phyloP scores from a whole-genome alignment of 2,888 invertebrate species.

The Phengaris alcon region DNA sequence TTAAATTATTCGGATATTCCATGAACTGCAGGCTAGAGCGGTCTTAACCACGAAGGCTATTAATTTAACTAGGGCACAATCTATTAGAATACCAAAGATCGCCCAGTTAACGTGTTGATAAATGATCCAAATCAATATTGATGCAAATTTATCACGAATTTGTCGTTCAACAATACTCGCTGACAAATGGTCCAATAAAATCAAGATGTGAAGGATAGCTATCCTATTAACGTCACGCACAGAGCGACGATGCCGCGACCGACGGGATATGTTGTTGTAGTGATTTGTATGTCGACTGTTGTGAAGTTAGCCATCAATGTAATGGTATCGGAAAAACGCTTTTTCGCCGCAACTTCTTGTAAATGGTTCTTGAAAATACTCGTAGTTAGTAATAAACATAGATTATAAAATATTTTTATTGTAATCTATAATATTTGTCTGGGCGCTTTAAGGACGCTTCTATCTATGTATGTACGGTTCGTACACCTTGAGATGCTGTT shows the following conservation, averaged over 20 bases:
- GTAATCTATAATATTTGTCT: no score
- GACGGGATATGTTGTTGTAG: constrained; percentile 60
- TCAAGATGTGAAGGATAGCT: constrained; percentile 65
- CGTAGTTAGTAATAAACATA: no score
- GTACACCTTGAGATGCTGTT: no score
- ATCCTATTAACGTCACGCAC: constrained; percentile 69
- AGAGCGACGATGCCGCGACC: constrained; percentile 57
- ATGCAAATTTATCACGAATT: constrained; percentile 23
- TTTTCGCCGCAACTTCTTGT: neutral
- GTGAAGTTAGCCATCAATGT: constrained; percentile 34
- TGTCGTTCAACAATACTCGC: constrained; percentile 44
- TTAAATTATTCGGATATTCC: neutral
- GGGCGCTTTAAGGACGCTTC: no score
- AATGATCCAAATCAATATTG: constrained; percentile 20
- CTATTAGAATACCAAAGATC: constrained; percentile 10
- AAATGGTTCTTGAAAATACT: no score
- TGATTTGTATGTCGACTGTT: constrained; percentile 54
- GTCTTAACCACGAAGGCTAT: neutral
- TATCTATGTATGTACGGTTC: no score
- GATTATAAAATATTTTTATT: no score
- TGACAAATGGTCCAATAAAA: constrained; percentile 67
- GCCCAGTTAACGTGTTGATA: constrained; percentile 1
- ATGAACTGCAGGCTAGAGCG: neutral
- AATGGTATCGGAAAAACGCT: neutral
- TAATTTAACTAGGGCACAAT: neutral